Percentiles rank a stretch among this genome's conserved stretches.
Evolutionary conservation across 2,797 vertebrate species (phyloP).

Genomic region (Phataginus tricuspis): DNA sequence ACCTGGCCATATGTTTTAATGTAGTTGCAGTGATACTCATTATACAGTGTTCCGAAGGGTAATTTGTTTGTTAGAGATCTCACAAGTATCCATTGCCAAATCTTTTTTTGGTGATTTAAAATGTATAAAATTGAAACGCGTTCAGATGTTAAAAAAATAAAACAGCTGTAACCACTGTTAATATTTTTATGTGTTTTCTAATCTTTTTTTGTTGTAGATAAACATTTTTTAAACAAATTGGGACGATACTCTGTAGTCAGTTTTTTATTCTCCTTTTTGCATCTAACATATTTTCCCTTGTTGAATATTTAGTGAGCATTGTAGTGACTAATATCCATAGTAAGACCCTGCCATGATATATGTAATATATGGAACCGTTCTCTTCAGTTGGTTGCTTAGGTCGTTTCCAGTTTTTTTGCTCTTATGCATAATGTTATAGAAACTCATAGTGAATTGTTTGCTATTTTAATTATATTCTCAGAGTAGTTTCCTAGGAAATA

Average conservation of each 20-base stretch:
- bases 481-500: background rate
- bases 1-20: background rate
- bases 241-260: background rate
- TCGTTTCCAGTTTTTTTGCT: background rate
- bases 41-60: background rate
- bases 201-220: background rate
- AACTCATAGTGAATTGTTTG: background rate
- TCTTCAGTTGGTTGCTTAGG: background rate
- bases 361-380: background rate
- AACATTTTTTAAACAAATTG: background rate
- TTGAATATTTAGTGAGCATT: background rate
- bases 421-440: background rate
- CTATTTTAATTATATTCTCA: background rate
- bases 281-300: background rate
- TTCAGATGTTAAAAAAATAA: conserved; percentile 19
- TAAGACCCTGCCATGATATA: background rate
- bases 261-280: background rate
- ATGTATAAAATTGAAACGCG: background rate
- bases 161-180: background rate
- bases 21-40: background rate
- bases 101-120: background rate
- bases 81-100: background rate
- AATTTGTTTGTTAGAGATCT: background rate
- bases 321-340: background rate
- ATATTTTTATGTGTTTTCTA: background rate